phyloP scores from a whole-genome alignment of 2,888 invertebrate species.

The Agrotis segetum region DNA sequence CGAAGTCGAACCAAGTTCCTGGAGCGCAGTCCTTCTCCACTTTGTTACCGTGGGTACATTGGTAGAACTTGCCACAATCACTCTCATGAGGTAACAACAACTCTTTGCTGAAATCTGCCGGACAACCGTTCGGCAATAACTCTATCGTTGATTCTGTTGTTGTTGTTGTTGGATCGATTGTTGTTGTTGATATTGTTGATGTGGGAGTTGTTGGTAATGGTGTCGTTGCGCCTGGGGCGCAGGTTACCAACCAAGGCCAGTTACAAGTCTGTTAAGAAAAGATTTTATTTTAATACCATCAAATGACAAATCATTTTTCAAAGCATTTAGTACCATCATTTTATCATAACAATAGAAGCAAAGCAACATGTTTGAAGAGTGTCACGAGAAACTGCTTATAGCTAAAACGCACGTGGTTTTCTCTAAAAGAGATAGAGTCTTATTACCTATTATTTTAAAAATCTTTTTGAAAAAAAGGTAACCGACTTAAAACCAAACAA shows the following conservation, averaged over 20 bases:
- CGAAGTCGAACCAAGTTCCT: conserved; percentile 73
- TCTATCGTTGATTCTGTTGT: background rate
- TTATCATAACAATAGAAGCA: no score
- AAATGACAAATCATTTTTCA: no score
- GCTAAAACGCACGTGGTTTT: no score
- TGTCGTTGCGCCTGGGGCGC: conserved; percentile 27
- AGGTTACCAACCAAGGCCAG: conserved; percentile 47
- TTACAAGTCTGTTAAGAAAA: conserved; percentile 60
- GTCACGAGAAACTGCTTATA: no score
- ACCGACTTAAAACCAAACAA: no score
- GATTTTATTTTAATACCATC: background rate
- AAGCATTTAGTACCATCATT: no score
- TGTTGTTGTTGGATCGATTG: conserved; percentile 36
- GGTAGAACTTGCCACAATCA: conserved; percentile 76
- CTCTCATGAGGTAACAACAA: conserved; percentile 73
- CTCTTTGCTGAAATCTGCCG: conserved; percentile 63
- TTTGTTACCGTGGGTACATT: conserved; percentile 73
- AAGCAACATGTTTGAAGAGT: no score
- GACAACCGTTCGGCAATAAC: conserved; percentile 71
- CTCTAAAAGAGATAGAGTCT: no score
- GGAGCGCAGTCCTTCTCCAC: conserved; percentile 68
- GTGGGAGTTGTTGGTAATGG: conserved; percentile 10
- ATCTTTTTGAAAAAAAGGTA: no score
- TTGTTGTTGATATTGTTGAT: conserved; percentile 21
- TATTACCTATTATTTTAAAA: no score